Evolutionary conservation across 2,888 invertebrate genomes (phyloP).

Genomic region (Bellardia pandia): DNA sequence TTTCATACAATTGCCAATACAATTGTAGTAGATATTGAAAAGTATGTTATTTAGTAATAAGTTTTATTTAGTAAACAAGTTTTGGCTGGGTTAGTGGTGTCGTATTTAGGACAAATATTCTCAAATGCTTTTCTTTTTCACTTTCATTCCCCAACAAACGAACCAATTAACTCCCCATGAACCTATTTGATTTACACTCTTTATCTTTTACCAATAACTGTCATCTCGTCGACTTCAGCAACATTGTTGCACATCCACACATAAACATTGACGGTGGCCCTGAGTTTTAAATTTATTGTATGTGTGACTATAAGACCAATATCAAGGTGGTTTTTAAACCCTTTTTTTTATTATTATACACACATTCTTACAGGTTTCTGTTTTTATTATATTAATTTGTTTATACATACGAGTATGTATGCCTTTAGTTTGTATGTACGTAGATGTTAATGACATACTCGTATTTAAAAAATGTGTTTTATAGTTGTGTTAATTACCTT

Average conservation of each 20-base stretch:
- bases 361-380: not conserved
- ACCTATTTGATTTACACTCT: not conserved
- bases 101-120: too few relatives aligned
- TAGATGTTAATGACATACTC: constrained; percentile 54
- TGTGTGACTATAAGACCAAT: not conserved
- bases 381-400: not conserved
- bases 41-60: too few relatives aligned
- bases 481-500: constrained; percentile 69
- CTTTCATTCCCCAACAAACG: too few relatives aligned
- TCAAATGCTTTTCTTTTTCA: not conserved
- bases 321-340: not conserved
- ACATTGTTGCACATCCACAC: too few relatives aligned
- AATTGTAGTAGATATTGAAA: too few relatives aligned
- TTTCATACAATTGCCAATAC: too few relatives aligned
- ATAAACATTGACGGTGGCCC: constrained; percentile 9
- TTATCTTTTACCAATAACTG: not conserved
- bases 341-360: not conserved
- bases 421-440: not conserved
- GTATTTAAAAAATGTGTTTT: constrained; percentile 61
- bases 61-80: too few relatives aligned
- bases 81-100: too few relatives aligned
- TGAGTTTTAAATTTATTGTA: not conserved
- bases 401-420: not conserved
- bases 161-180: too few relatives aligned
- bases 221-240: not conserved